Conservation (phyloP, 2,113 vertebrate genomes). For the Neotragus moschatus region DNA sequence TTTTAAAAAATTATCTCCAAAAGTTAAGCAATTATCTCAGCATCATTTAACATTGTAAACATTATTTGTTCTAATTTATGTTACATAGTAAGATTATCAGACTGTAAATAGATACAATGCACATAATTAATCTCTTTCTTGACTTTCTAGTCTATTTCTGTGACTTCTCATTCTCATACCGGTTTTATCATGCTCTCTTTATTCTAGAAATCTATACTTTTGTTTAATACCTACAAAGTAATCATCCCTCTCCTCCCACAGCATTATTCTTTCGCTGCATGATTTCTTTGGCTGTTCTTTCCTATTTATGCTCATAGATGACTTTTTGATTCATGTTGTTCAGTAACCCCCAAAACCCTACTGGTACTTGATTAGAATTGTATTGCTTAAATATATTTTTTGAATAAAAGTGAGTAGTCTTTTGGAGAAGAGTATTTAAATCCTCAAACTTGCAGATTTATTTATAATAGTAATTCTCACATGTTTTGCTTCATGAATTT, state of each 20-base stretch:
- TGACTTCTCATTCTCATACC: not conserved
- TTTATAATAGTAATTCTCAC: not conserved
- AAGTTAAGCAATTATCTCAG: not conserved
- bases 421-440: not conserved
- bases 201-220: not conserved
- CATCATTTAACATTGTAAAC: not conserved
- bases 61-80: slow-evolving; percentile 10
- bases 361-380: not conserved
- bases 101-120: not conserved
- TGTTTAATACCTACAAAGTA: not conserved
- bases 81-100: not conserved
- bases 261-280: not conserved
- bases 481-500: not conserved
- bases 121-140: not conserved
- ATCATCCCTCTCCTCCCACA: not conserved
- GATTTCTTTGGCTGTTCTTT: not conserved
- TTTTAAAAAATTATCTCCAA: slow-evolving; percentile 15
- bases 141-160: not conserved
- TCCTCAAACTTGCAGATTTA: not conserved
- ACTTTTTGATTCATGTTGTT: not conserved
- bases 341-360: not conserved
- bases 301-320: not conserved
- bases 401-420: not conserved
- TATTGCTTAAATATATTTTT: not conserved
- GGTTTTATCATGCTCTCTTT: not conserved